phyloP scores from a whole-genome alignment of 2,888 invertebrate genomes.

The Yponomeuta malinellus region DNA sequence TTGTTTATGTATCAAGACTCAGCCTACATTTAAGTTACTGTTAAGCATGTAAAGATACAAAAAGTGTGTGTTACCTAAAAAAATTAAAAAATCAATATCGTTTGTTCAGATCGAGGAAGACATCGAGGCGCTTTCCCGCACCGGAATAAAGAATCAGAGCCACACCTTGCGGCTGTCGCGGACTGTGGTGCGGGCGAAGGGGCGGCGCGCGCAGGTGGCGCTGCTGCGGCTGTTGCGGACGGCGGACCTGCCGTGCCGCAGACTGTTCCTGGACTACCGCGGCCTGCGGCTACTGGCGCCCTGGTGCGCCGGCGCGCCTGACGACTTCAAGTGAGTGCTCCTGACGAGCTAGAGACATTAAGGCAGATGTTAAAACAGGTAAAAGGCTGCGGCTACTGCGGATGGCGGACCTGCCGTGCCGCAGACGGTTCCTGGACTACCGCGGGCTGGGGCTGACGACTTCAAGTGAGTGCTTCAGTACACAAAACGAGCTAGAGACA shows the following conservation, averaged over 20 bases:
- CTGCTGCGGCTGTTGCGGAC: slow-evolving; percentile 86
- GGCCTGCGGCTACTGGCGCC: slow-evolving; percentile 93
- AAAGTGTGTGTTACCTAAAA: no score
- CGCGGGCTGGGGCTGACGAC: slow-evolving; percentile 87
- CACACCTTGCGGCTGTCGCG: slow-evolving; percentile 93
- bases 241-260: slow-evolving; percentile 87
- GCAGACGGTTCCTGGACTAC: slow-evolving; percentile 93
- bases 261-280: slow-evolving; percentile 95
- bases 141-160: slow-evolving; percentile 90
- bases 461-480: slow-evolving; percentile 50
- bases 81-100: no score
- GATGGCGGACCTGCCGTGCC: slow-evolving; percentile 87
- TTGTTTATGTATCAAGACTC: no score
- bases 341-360: no score
- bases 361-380: no score
- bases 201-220: slow-evolving; percentile 83
- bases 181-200: slow-evolving; percentile 94
- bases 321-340: slow-evolving; percentile 56
- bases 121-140: slow-evolving; percentile 84
- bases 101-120: slow-evolving; percentile 86
- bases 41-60: no score
- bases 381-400: slow-evolving; percentile 80
- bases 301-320: slow-evolving; percentile 89
- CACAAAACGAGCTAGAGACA: no score
- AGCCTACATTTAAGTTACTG: no score